These are phyloP conservation scores for Dilophus febrilis DNA, from an alignment of 2,888 invertebrate species.

Conservation along the genomic window DNA sequence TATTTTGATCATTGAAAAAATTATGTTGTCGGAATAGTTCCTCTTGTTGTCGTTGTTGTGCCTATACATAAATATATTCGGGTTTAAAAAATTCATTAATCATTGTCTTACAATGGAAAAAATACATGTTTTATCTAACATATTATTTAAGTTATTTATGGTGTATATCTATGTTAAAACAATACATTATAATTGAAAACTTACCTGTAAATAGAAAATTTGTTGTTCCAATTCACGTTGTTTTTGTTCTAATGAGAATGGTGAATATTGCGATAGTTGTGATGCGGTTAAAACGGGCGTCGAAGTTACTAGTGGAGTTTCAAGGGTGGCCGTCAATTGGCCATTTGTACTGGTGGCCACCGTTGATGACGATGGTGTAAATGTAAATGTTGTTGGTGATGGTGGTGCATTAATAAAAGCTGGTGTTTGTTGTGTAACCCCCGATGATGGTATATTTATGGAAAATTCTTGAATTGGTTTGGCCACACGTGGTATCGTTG, in stretches of 20 bases:
- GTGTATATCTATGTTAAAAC: too few species aligned
- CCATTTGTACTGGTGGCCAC: constrained; percentile 14
- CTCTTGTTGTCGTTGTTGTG: constrained; percentile 50
- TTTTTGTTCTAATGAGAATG: constrained; percentile 39
- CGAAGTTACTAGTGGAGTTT: constrained; percentile 15
- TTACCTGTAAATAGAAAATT: constrained; percentile 42
- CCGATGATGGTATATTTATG: constrained; percentile 5
- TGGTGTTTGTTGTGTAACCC: constrained; percentile 8
- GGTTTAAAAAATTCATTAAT: too few species aligned
- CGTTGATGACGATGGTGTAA: constrained; percentile 5
- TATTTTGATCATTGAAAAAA: constrained; percentile 37
- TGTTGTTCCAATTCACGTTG: constrained; percentile 54
- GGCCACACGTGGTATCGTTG: constrained; percentile 15
- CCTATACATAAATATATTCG: too few species aligned
- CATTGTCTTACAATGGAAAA: too few species aligned
- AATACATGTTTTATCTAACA: too few species aligned
- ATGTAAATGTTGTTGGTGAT: constrained; percentile 6
- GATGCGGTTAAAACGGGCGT: constrained; percentile 18
- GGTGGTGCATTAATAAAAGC: neutral
- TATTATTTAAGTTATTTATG: too few species aligned
- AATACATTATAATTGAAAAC: too few species aligned
- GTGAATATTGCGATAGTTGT: constrained; percentile 24
- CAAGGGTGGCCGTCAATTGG: constrained; percentile 15
- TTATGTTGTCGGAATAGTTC: constrained; percentile 48
- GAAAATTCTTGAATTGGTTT: constrained; percentile 7